phyloP scores from a whole-genome alignment of 2,113 vertebrate genomes.

The Chrysochloris asiatica region DNA sequence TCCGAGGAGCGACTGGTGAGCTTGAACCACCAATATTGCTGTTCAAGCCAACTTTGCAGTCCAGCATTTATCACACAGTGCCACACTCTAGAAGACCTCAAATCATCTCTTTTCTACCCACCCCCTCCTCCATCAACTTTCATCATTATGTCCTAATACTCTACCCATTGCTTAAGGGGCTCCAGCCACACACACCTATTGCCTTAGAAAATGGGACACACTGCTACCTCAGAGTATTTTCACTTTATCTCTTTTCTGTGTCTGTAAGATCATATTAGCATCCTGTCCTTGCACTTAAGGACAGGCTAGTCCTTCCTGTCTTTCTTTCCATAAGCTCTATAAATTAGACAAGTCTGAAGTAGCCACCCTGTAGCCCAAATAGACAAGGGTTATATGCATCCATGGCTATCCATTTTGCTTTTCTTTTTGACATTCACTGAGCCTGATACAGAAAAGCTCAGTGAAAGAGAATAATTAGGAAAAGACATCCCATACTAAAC shows the following conservation, averaged over 20 bases:
- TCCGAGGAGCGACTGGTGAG: no score
- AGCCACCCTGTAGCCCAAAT: not conserved
- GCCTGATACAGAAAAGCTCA: not conserved
- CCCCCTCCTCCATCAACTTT: not conserved
- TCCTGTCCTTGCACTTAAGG: not conserved
- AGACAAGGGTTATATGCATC: not conserved
- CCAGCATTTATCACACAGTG: no score
- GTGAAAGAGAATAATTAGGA: constrained; percentile 61
- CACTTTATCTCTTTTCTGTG: no score
- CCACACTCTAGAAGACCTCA: not conserved
- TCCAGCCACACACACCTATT: not conserved
- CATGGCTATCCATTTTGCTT: not conserved
- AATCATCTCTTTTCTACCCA: not conserved
- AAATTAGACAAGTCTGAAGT: not conserved
- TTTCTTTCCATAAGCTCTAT: not conserved
- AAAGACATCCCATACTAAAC: constrained; percentile 14
- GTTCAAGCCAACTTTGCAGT: no score
- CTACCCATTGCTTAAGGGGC: not conserved
- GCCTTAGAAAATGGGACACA: not conserved
- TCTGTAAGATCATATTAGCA: no score
- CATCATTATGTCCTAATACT: not conserved
- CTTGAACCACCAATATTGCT: no score
- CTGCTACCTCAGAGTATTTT: not conserved
- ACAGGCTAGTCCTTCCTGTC: not conserved
- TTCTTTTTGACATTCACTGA: not conserved